Conservation (phyloP, 2,113 vertebrate species). For the Dissostichus mawsoni region DNA sequence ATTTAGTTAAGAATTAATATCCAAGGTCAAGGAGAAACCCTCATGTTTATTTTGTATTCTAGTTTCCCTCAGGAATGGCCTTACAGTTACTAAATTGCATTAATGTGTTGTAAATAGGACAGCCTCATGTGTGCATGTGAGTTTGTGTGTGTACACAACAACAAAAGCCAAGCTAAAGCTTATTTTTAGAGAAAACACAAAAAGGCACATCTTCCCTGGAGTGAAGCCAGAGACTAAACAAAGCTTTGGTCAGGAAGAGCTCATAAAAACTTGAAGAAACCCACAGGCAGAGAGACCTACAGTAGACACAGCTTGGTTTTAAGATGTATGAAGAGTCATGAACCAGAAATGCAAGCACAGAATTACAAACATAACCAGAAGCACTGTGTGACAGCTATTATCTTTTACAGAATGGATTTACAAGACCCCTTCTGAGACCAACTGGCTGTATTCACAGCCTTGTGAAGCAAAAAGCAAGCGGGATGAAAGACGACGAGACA, state of each 20-base stretch:
- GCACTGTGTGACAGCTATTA: neutral
- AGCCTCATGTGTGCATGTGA: slow-evolving; percentile 5
- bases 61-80: neutral
- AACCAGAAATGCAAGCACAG: neutral
- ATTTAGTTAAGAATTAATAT: too few species aligned
- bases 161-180: slow-evolving; percentile 28
- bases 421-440: neutral
- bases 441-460: neutral
- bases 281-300: neutral
- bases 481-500: neutral
- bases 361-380: neutral
- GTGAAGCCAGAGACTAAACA: slow-evolving; percentile 46
- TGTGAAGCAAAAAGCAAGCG: neutral
- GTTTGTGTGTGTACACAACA: slow-evolving; percentile 28
- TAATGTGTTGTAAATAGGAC: neutral
- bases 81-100: neutral
- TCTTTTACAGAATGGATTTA: neutral
- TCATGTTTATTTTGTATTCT: neutral
- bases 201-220: slow-evolving; percentile 58
- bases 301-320: neutral
- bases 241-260: slow-evolving; percentile 51
- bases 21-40: neutral
- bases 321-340: neutral
- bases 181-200: slow-evolving; percentile 79
- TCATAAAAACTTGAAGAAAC: neutral